phyloP scores from a whole-genome alignment of 1,140 invertebrate species.

The Vollenhovia emeryi region DNA sequence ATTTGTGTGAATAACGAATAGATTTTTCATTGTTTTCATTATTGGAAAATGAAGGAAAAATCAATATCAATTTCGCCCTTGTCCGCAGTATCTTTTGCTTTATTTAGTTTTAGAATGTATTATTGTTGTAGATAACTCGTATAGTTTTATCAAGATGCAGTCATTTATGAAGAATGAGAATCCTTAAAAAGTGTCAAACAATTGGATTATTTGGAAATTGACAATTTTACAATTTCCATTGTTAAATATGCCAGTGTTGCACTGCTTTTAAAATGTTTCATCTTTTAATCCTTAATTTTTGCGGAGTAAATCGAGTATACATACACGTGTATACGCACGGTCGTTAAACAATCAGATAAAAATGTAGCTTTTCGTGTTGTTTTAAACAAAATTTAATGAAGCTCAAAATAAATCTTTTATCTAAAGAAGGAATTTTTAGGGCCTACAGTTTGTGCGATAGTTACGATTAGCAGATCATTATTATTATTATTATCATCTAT shows the following conservation, averaged over 20 bases:
- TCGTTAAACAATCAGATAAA: neutral
- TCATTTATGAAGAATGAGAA: neutral
- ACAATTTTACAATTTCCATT: neutral
- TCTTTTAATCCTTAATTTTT: slow-evolving; percentile 13
- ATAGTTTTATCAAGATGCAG: neutral
- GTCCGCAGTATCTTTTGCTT: neutral
- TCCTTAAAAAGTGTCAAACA: neutral
- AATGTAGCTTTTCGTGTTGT: neutral
- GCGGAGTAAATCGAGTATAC: neutral
- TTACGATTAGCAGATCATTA: slow-evolving; percentile 15
- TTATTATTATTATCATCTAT: slow-evolving; percentile 30
- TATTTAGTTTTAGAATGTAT: neutral
- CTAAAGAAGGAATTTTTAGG: slow-evolving; percentile 17
- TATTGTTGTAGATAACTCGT: neutral
- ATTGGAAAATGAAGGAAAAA: neutral
- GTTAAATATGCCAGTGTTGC: neutral
- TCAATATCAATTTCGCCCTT: slow-evolving; percentile 3
- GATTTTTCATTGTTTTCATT: neutral
- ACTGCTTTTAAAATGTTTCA: slow-evolving; percentile 14
- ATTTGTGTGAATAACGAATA: slow-evolving; percentile 9
- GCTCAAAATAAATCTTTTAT: slow-evolving; percentile 18
- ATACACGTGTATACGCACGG: neutral
- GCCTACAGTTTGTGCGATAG: slow-evolving; percentile 2
- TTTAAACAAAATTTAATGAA: neutral
- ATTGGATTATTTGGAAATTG: neutral